Conservation (phyloP, 2,113 vertebrate species). For the Agelaius phoeniceus region DNA sequence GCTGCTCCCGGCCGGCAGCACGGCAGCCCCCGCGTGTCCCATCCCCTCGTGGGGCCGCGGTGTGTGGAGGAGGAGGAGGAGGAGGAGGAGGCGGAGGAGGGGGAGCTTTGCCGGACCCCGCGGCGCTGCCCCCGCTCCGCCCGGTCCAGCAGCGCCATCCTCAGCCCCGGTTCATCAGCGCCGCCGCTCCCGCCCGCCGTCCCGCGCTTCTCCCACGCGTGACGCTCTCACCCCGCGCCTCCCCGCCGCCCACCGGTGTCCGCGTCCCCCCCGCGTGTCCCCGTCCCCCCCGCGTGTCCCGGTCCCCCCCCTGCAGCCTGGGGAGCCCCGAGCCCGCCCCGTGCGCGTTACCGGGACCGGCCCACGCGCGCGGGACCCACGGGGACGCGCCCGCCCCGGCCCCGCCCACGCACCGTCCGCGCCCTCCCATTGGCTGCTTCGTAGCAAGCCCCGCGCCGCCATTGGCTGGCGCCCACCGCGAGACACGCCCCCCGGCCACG, state of each 20-base stretch:
- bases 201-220: neutral
- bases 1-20: neutral
- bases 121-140: neutral
- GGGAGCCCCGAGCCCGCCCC: neutral
- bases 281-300: neutral
- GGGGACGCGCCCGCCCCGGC: neutral
- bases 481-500: neutral
- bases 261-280: neutral
- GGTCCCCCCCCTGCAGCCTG: neutral
- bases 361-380: neutral
- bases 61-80: rapidly evolving
- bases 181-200: neutral
- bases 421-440: slow-evolving; percentile 39
- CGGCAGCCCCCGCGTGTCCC: neutral
- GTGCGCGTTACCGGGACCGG: neutral
- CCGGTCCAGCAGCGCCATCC: neutral
- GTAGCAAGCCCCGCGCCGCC: slow-evolving; percentile 21
- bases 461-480: neutral
- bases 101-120: neutral
- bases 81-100: rapidly evolving
- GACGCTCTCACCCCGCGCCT: neutral
- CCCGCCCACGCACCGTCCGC: neutral
- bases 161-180: rapidly evolving
- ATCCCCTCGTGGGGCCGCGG: neutral
- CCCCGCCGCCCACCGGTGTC: no score